A percentile compares a stretch with the other conserved stretches of the same genome.
Evolutionary conservation across 2,888 invertebrate species (phyloP).

Genomic region (Eueremaeus valkanovi): DNA sequence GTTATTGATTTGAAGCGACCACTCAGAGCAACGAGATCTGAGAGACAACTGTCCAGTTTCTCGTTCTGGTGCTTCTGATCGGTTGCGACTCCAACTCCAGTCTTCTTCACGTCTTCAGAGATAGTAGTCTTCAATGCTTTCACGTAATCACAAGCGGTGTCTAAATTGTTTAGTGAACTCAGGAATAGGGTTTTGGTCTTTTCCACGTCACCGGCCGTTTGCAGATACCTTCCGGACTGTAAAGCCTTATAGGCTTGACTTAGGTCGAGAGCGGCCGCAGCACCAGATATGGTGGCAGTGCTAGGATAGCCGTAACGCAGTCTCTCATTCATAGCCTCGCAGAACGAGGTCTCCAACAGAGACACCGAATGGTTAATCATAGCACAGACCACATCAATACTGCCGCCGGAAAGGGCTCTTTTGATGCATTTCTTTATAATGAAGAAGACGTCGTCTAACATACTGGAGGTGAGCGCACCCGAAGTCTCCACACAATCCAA

Average conservation of each 20-base stretch:
- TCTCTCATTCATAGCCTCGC: slow-evolving; percentile 66
- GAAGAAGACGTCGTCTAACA: slow-evolving; percentile 97
- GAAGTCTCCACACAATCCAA: slow-evolving; percentile 77
- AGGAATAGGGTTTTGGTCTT: slow-evolving; percentile 71
- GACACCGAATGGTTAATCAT: slow-evolving; percentile 89
- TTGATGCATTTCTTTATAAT: slow-evolving; percentile 93
- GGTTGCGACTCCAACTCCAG: too few relatives aligned
- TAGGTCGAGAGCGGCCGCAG: slow-evolving; percentile 52
- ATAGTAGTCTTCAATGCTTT: slow-evolving; percentile 76
- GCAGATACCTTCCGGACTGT: slow-evolving; percentile 56
- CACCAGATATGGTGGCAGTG: slow-evolving; percentile 3
- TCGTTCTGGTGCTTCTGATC: slow-evolving; percentile 51
- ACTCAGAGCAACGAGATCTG: slow-evolving; percentile 49
- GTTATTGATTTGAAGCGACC: slow-evolving; percentile 56
- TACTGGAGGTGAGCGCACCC: slow-evolving; percentile 69
- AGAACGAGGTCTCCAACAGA: slow-evolving; percentile 77
- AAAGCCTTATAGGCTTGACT: slow-evolving; percentile 73
- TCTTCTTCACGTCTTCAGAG: slow-evolving; percentile 64
- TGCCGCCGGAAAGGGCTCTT: slow-evolving; percentile 82
- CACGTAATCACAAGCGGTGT: slow-evolving; percentile 83
- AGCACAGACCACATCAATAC: slow-evolving; percentile 92
- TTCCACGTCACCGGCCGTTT: slow-evolving; percentile 59
- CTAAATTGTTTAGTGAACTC: slow-evolving; percentile 81
- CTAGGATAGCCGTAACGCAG: slow-evolving; percentile 72
- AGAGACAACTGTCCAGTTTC: slow-evolving; percentile 54